Evolutionary conservation across 2,888 invertebrate species (phyloP).

Genomic region (Heliconius sara): DNA sequence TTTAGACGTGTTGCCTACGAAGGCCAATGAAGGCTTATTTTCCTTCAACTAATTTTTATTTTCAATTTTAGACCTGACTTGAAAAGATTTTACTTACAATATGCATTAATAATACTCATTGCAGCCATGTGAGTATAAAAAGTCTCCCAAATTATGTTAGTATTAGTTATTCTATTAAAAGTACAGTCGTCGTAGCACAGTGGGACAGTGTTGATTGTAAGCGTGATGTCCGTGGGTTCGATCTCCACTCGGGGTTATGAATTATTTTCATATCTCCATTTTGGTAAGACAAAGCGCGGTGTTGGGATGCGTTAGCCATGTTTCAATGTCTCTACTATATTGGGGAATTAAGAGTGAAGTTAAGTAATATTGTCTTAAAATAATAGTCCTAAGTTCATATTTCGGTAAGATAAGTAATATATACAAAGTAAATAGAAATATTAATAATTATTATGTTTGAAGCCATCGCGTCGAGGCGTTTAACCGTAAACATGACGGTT

Average conservation of each 20-base stretch:
- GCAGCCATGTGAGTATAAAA: conserved; percentile 39
- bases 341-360: no score
- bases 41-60: neutral
- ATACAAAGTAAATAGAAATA: no score
- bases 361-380: no score
- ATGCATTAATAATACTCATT: conserved; percentile 32
- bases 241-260: neutral
- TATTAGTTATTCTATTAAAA: neutral
- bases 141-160: neutral
- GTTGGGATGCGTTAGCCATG: neutral
- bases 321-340: no score
- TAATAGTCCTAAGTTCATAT: no score
- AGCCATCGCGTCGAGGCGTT: no score
- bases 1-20: no score
- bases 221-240: neutral
- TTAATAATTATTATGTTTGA: no score
- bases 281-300: neutral
- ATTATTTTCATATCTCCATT: neutral
- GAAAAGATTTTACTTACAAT: conserved; percentile 29
- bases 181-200: neutral
- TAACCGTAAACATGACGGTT: neutral
- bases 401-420: no score
- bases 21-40: neutral
- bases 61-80: conserved; percentile 33
- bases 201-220: neutral